Base-by-base conservation (phyloP, 2,888 invertebrate genomes). In the Amblyteles armatorius region DNA sequence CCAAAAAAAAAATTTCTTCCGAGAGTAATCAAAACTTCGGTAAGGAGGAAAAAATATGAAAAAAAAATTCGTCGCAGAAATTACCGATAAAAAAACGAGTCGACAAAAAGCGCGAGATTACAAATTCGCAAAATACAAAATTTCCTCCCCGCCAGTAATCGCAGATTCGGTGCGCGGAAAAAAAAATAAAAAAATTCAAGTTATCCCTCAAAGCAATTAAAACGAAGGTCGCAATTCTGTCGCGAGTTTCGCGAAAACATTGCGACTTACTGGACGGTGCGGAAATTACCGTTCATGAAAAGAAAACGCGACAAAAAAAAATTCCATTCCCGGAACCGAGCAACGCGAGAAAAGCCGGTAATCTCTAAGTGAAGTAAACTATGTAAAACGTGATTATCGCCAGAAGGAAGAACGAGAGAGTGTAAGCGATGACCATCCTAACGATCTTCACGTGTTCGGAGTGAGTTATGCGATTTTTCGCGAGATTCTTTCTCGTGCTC, bases 391-490 rank as follows among this genome's bases (percentile, higher is more conserved):
- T 95, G 81, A 95, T 93, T 85, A 95, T 94, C 69, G 94, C 94
- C 88, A 95, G 91, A 82, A 94, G 92, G 88, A 95, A 94, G 90
- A 95, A 95, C 57, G 95, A 94, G 78, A 95, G 92, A 48, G 95
- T 95, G 90, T 95, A 95, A 83, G 95, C 94, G 88, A 96, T 95
- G 90, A 96, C 94, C 87, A 95, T 94, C 90, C 94, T 94, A 29
- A 94, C 93, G 85, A 95, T 94, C 89, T 95, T 95, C 55, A 94
- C 93, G 85, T 94, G 94, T 87, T 95, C 95, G 9, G 92, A 91
- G 52, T 87, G 89, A 11, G 90, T 88, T 50, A 91, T 87, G 44
- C 88, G 87, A 85, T 91, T 90, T 79, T 90, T 91, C 88, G 55
- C 81, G 22, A 60, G 19, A 7, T 78, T 84, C 89, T 88, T 86